A percentile compares a stretch with the other conserved stretches of the same genome.
phyloP scores from a whole-genome alignment of 2,888 invertebrate genomes.

The Norana najaformis region DNA sequence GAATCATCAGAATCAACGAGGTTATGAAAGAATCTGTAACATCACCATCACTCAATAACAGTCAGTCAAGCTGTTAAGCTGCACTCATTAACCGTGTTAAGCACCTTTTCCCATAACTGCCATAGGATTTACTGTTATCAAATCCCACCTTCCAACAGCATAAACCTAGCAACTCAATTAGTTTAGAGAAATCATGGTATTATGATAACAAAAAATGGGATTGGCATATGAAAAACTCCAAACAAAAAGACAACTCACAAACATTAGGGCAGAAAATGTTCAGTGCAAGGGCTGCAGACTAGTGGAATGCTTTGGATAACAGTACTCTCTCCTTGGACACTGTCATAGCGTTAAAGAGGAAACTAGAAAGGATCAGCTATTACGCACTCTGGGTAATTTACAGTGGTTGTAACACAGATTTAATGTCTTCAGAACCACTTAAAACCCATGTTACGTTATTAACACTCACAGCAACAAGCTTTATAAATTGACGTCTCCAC shows the following conservation, averaged over 20 bases:
- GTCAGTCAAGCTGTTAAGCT: too few relatives aligned
- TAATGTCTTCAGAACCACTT: not conserved
- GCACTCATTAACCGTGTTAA: too few relatives aligned
- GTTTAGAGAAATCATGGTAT: too few relatives aligned
- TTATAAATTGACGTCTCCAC: not conserved
- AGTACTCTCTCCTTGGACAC: not conserved
- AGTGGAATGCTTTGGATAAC: not conserved
- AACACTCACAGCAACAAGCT: too few relatives aligned
- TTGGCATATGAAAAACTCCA: not conserved
- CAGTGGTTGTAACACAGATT: not conserved
- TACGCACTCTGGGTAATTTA: not conserved
- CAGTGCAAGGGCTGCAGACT: not conserved
- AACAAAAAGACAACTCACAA: not conserved
- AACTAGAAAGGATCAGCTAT: not conserved
- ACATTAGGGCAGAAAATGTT: not conserved
- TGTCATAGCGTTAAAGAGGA: not conserved
- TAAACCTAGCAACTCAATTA: too few relatives aligned
- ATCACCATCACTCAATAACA: not conserved
- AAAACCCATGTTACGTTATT: not conserved
- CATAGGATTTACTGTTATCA: not conserved
- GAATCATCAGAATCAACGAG: constrained; percentile 19
- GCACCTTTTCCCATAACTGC: too few relatives aligned
- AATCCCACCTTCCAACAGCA: not conserved
- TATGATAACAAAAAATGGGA: too few relatives aligned
- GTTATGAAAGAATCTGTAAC: not conserved